Evolutionary conservation across 1,140 invertebrate genomes (phyloP), one percentile per base, ranked within the genome.

Genomic region (Dendroctonus ponderosae): DNA sequence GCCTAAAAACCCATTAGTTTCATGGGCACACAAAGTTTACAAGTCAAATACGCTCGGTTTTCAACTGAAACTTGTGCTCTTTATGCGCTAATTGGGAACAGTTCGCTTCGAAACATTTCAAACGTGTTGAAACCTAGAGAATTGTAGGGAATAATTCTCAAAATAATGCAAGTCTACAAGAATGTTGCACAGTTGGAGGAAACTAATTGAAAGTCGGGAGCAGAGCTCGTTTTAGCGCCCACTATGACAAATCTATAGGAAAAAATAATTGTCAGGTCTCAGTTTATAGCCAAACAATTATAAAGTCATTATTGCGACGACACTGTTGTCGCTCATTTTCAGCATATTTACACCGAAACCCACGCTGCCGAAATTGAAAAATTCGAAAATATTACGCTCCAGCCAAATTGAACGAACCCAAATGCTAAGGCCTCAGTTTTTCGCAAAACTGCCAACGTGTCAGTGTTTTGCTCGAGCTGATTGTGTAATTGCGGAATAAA

Each of bases 361-460:
- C 26, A 26, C 26, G 26, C 26, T 26, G 26, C 38, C 38, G 6
- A 39, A 39, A 50, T 61, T 50, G 12, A 14, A 50, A 37, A 38
- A 61, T 61, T 37, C 37, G 3, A 49, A 49, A 61, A 61, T 53
- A 53, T 43, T 62, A 62, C 40, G 39, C 11, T 58, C 42, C 44
- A 26, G 43, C 56, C 39, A 46, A 44, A 58, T 15, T 44, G 39
- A 8, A 58, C 40, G 15, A 41, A 61, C 26, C 26, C 3, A 26
- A 26, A 26, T 26, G 26, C 26, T 26, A 26, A 26, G 26, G 26
- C 26, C 26, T 26, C 51, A 14, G 62, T 66, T 68, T 70, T 71
- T 71, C 66, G 58, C 43, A 62, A 68, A 66, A 40, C 48, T 66
- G 15, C 12, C 39, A 11, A 12, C 43, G 58, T 68, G 66, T 58